A percentile compares a stretch with the other conserved stretches of the same genome.
Evolutionary conservation across 1,140 invertebrate genomes (phyloP).

Genomic region (Leptinotarsa defecta): DNA sequence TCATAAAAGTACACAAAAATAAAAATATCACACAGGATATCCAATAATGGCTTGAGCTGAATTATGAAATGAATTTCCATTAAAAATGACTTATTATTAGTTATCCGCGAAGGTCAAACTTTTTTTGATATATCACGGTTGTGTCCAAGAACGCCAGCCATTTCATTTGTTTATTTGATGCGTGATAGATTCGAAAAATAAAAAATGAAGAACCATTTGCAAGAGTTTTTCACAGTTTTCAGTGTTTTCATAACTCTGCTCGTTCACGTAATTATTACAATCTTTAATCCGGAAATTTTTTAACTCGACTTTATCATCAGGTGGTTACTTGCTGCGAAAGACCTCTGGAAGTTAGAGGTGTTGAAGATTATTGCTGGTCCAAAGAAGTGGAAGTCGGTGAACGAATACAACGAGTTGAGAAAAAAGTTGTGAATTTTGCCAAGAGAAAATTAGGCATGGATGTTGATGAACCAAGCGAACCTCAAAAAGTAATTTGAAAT

Average conservation of each 20-base stretch:
- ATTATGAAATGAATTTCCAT: not conserved
- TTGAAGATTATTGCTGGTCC: constrained; percentile 42
- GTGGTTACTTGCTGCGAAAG: constrained; percentile 33
- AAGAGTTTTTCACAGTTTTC: not conserved
- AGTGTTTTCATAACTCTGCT: too few species aligned
- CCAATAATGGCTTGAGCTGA: not conserved
- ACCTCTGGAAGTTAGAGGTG: constrained; percentile 32
- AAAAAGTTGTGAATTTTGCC: constrained; percentile 46
- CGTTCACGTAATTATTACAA: too few species aligned
- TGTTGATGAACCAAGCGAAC: constrained; percentile 34
- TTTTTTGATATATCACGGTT: not conserved
- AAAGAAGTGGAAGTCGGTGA: constrained; percentile 41
- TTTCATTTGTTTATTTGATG: too few species aligned
- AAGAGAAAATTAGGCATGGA: constrained; percentile 45
- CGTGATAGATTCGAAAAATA: constrained; percentile 3
- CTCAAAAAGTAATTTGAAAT: constrained; percentile 36
- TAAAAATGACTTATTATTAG: not conserved
- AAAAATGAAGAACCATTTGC: not conserved
- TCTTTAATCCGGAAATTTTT: not conserved
- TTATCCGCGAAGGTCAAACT: not conserved
- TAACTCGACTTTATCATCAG: constrained; percentile 13
- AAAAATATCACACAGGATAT: constrained; percentile 3
- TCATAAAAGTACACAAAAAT: not conserved
- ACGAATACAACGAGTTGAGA: constrained; percentile 39
- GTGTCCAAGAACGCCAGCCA: not conserved